A percentile compares a stretch with the other conserved stretches of the same genome.
phyloP scores from a whole-genome alignment of 2,888 invertebrate species.

The Charanyca ferruginea region DNA sequence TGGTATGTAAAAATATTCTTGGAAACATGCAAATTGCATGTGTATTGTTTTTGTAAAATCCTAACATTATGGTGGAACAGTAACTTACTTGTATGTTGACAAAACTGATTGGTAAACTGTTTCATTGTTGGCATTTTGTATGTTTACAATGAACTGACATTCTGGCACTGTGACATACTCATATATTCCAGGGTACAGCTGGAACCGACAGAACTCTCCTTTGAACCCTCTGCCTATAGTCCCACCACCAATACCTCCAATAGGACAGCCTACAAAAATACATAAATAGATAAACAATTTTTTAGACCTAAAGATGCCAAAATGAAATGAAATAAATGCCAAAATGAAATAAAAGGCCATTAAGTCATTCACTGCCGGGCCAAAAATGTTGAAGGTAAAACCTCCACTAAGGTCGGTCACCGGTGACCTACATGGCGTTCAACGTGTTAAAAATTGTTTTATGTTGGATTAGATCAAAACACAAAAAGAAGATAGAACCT shows the following conservation, averaged over 20 bases:
- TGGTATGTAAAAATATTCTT: conserved; percentile 7
- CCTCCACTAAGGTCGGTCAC: too few relatives aligned
- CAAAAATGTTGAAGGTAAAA: too few relatives aligned
- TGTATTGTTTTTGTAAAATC: neutral
- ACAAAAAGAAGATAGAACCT: neutral
- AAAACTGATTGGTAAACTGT: conserved; percentile 95
- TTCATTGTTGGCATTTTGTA: conserved; percentile 92
- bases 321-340: neutral
- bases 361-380: too few relatives aligned
- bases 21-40: conserved; percentile 29
- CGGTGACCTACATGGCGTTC: too few relatives aligned
- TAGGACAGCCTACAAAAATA: conserved; percentile 91
- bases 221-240: conserved; percentile 97
- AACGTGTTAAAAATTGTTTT: too few relatives aligned
- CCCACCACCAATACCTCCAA: conserved; percentile 89
- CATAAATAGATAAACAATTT: conserved; percentile 12
- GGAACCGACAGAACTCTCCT: conserved; percentile 98
- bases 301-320: neutral
- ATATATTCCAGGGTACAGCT: conserved; percentile 97
- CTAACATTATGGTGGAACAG: neutral
- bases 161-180: conserved; percentile 96
- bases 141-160: conserved; percentile 97
- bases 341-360: too few relatives aligned
- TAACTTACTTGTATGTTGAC: conserved; percentile 93
- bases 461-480: neutral